Conservation (phyloP, 2,113 vertebrate genomes). For the Nettapus auritus region DNA sequence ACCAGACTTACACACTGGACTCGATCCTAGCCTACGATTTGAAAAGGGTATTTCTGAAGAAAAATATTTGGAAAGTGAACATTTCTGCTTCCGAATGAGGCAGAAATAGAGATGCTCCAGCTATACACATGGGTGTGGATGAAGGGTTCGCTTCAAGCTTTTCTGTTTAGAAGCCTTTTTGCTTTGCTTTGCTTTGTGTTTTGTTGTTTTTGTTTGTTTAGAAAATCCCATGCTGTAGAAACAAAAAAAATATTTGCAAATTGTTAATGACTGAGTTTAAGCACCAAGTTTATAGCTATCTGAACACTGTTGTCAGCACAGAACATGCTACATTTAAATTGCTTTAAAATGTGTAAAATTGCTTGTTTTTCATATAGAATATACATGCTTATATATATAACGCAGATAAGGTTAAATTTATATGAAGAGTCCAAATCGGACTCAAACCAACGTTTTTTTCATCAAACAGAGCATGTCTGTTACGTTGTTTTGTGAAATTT, state of each 20-base stretch:
- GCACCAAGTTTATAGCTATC: not conserved
- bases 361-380: no score
- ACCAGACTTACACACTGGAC: not conserved
- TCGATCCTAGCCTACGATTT: not conserved
- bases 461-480: not conserved
- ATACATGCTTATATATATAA: not conserved
- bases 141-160: not conserved
- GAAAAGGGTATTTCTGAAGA: not conserved
- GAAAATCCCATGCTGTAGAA: not conserved
- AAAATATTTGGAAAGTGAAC: not conserved
- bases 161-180: not conserved
- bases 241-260: not conserved
- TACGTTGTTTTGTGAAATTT: not conserved
- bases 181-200: not conserved
- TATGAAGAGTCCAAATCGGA: not conserved
- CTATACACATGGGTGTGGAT: accelerated
- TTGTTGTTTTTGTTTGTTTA: not conserved
- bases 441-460: not conserved
- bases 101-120: not conserved
- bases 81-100: not conserved
- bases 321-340: not conserved
- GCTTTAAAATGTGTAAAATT: not conserved
- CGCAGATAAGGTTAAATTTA: not conserved
- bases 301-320: not conserved
- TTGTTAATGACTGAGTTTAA: not conserved